phyloP scores from a whole-genome alignment of 2,888 invertebrate species.

The Pterostichus madidus region DNA sequence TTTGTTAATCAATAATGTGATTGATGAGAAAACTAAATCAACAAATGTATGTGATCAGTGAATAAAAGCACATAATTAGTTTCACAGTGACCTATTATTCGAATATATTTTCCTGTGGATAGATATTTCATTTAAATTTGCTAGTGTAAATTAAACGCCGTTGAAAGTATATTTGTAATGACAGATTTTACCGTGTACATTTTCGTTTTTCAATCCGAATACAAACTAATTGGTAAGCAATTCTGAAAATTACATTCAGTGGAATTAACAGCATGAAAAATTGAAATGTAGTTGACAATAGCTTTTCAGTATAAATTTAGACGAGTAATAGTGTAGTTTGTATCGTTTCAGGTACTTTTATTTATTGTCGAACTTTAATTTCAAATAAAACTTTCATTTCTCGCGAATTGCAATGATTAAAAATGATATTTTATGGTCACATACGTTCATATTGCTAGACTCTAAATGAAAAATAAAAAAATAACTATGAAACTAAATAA shows the following conservation, averaged over 20 bases:
- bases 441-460: no score
- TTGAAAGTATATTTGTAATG: slow-evolving; percentile 24
- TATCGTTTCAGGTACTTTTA: neutral
- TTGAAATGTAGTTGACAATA: slow-evolving; percentile 23
- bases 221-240: slow-evolving; percentile 20
- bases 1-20: no score
- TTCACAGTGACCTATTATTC: slow-evolving; percentile 27
- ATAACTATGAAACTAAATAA: no score
- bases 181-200: slow-evolving; percentile 20
- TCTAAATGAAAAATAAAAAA: no score
- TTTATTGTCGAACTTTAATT: neutral
- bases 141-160: neutral
- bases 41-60: neutral
- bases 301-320: neutral
- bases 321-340: neutral
- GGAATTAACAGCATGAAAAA: slow-evolving; percentile 41
- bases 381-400: neutral
- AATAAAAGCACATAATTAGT: slow-evolving; percentile 2
- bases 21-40: slow-evolving; percentile 18
- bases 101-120: neutral
- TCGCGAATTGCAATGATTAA: neutral
- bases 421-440: neutral
- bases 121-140: slow-evolving; percentile 12
- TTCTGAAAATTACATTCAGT: slow-evolving; percentile 4
- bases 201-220: slow-evolving; percentile 29